A percentile compares a stretch with the other conserved stretches of the same genome.
Evolutionary conservation across 2,797 vertebrate species (phyloP).

Genomic region (Notamacropus eugenii): DNA sequence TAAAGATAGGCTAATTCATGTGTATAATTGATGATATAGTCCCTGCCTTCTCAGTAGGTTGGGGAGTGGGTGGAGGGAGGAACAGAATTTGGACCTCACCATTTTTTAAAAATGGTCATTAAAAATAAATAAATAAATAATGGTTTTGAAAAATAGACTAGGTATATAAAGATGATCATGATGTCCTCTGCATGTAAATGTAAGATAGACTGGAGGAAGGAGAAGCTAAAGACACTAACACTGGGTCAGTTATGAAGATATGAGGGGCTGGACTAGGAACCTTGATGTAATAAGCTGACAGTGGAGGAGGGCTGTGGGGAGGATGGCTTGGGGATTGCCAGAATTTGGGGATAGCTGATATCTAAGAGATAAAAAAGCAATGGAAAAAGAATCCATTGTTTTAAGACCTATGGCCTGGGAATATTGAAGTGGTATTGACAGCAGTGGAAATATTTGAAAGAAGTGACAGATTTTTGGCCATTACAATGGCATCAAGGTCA

Average conservation of each 20-base stretch:
- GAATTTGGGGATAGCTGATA: background rate
- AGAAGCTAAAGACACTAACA: background rate
- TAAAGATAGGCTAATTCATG: background rate
- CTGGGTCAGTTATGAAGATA: background rate
- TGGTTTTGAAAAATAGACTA: background rate
- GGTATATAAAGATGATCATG: background rate
- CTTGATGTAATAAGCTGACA: background rate
- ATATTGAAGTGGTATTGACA: background rate
- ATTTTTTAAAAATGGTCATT: background rate
- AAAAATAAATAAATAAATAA: background rate
- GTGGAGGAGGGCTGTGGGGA: background rate
- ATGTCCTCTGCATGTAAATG: background rate
- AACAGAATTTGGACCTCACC: background rate
- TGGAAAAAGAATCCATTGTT: background rate
- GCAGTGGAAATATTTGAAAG: background rate
- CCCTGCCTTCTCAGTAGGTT: background rate
- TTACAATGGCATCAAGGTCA: background rate
- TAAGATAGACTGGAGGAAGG: background rate
- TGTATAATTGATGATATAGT: background rate
- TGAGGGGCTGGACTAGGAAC: background rate
- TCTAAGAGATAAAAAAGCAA: background rate
- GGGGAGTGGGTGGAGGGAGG: background rate
- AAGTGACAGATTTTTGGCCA: background rate
- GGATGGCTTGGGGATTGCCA: background rate
- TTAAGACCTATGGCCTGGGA: background rate